Percentiles rank a stretch among this genome's conserved stretches.
phyloP scores from a whole-genome alignment of 1,140 invertebrate genomes.

The Drosophila pruinosa region DNA sequence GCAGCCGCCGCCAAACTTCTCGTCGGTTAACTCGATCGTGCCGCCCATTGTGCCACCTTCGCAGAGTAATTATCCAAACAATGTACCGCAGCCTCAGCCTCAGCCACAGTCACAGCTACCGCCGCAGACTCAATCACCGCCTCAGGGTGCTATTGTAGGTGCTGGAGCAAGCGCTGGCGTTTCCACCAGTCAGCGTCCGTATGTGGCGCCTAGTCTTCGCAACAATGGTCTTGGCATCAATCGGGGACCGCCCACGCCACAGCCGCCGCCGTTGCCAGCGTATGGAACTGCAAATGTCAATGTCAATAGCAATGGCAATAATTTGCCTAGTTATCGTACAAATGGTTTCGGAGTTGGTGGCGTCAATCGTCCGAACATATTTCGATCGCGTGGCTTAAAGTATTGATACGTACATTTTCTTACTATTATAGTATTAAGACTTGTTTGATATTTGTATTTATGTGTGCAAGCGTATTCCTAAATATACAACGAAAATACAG shows the following conservation, averaged over 20 bases:
- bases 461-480: slow-evolving; percentile 40
- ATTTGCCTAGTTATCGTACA: slow-evolving; percentile 31
- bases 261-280: slow-evolving; percentile 12
- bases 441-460: slow-evolving; percentile 28
- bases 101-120: slow-evolving; percentile 12
- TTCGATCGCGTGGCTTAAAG: slow-evolving; percentile 75
- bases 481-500: slow-evolving; percentile 28
- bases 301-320: slow-evolving; percentile 1
- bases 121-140: slow-evolving; percentile 21
- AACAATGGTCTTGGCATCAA: slow-evolving; percentile 69
- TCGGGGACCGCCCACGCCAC: slow-evolving; percentile 46
- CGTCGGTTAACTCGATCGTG: slow-evolving; percentile 73
- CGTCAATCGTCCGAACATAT: slow-evolving; percentile 57
- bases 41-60: slow-evolving; percentile 52
- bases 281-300: slow-evolving; percentile 21
- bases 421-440: slow-evolving; percentile 41
- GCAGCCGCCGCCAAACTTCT: slow-evolving; percentile 45
- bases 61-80: slow-evolving; percentile 7
- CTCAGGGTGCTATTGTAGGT: background rate
- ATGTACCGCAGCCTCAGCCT: slow-evolving; percentile 4
- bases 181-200: slow-evolving; percentile 75
- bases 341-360: slow-evolving; percentile 50
- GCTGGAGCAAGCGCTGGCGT: slow-evolving; percentile 17
- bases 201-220: slow-evolving; percentile 72
- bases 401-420: slow-evolving; percentile 53